phyloP scores from a whole-genome alignment of 1,140 invertebrate genomes.

The Gonioctena quinquepunctata region DNA sequence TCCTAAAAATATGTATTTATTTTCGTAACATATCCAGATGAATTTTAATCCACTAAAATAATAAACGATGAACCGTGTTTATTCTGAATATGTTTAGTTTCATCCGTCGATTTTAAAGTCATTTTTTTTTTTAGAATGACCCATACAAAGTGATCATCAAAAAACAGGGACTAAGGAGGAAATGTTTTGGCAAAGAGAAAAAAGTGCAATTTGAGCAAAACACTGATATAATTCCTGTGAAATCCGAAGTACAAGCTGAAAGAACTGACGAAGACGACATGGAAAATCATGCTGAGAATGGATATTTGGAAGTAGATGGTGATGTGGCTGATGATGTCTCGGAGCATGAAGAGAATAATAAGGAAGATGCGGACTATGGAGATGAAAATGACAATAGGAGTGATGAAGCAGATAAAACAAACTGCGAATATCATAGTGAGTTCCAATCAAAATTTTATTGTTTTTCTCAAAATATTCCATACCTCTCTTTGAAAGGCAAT shows the following conservation, averaged over 20 bases:
- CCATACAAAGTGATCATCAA: slow-evolving; percentile 60
- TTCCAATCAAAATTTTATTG: background rate
- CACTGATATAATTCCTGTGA: slow-evolving; percentile 26
- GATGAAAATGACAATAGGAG: background rate
- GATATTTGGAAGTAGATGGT: no score
- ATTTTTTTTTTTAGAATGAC: slow-evolving; percentile 40
- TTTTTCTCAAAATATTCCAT: background rate
- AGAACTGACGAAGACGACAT: no score
- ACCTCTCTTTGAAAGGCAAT: no score
- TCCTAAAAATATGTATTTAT: no score
- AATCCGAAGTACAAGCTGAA: background rate
- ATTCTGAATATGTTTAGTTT: no score
- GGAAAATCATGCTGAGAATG: no score
- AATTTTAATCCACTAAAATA: no score
- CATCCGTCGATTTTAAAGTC: no score
- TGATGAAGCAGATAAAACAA: background rate
- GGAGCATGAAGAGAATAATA: background rate
- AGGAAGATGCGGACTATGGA: background rate
- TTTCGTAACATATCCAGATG: no score
- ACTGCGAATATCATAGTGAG: background rate
- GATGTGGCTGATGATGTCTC: background rate
- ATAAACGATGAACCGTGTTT: no score
- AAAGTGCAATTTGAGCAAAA: slow-evolving; percentile 30
- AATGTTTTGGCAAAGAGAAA: slow-evolving; percentile 18
- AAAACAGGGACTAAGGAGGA: slow-evolving; percentile 8